Base-by-base conservation (phyloP, 1,140 invertebrate species). In the Globodera ellingtonae region DNA sequence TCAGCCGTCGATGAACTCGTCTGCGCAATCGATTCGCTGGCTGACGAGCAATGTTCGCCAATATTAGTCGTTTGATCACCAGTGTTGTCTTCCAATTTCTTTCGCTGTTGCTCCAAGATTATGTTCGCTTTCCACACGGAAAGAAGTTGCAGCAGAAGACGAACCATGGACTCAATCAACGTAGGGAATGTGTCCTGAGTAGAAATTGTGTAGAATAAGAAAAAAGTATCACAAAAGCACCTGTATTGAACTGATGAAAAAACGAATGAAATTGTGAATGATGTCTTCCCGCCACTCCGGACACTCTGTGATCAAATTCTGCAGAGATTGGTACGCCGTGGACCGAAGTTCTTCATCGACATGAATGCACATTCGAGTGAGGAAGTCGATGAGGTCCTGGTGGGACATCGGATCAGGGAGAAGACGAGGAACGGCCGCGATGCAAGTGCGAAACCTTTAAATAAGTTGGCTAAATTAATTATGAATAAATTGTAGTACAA, bases 281-380 rank as follows among this genome's bases (percentile, higher is more conserved):
- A 98, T 95, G 89, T 98, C 95, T 89, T 98, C 95, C 86, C 97
- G 91, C 97, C 97, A 99, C 84, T 97, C 94, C 18, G 95, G 93
- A 89, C 98, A 98, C 90, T 99, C 97, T 24, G 95, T 92, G 9
- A 98, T 94, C 15, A 99, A 91, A 79, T 95, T 97, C 90, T 98
- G 96, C 3, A 99, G 91, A 85, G 96, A 96, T 90, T 98, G 95
- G 91, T 95, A 97, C 3, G 97, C 95, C 70, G 98, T 84, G 18
- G 78, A 88, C 79, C 91, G 89, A 6, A 93, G 85, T 85, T 93
- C 92, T 80, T 92, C 92, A 84, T 93, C 92, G 82, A 92, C 90
- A 85, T 93, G 92, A 4, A 98, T 94, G 0, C 96, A 98, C 7
- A 98, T 92, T 15, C 97, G 91, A 9, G 93, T 92, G 0, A 99